These are phyloP conservation scores for Cydia splendana DNA, from an alignment of 1,140 invertebrate species.

Conservation along the genomic window DNA sequence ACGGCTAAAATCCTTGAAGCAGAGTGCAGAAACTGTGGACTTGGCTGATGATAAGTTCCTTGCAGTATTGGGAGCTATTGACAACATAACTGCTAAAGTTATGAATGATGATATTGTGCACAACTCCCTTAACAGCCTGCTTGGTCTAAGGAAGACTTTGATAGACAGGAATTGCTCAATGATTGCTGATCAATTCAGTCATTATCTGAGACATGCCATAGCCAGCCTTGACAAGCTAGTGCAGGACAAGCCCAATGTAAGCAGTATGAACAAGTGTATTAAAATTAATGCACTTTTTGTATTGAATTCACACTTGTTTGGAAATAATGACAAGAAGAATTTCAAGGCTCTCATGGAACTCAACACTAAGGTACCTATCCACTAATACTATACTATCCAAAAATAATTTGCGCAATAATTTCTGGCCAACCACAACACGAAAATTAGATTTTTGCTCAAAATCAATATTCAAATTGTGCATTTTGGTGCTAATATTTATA, in stretches of 20 bases:
- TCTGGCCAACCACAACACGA: too few relatives aligned
- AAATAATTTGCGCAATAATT: too few relatives aligned
- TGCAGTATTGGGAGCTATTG: conserved; percentile 55
- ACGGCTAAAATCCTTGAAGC: conserved; percentile 47
- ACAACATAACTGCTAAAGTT: conserved; percentile 63
- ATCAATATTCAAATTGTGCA: too few relatives aligned
- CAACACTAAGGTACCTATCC: conserved; percentile 84
- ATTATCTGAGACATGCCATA: conserved; percentile 85
- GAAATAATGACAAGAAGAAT: conserved; percentile 88
- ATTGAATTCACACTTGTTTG: conserved; percentile 88
- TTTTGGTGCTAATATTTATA: conserved; percentile 14
- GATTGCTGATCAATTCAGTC: conserved; percentile 86
- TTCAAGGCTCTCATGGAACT: conserved; percentile 86
- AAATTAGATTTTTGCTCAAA: too few relatives aligned
- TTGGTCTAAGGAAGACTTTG: conserved; percentile 82
- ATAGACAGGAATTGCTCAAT: conserved; percentile 82
- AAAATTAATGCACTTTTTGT: conserved; percentile 87
- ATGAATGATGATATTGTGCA: conserved; percentile 76
- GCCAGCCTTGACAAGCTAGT: conserved; percentile 82
- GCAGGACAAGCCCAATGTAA: conserved; percentile 80
- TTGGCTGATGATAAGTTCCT: conserved; percentile 55
- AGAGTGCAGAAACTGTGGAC: conserved; percentile 48
- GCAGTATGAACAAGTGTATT: conserved; percentile 83
- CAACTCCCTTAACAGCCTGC: conserved; percentile 82
- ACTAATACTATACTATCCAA: too few relatives aligned